Evolutionary conservation across 2,113 vertebrate species (phyloP), one percentile per base, ranked within the genome.

Genomic region (Agelaius phoeniceus): DNA sequence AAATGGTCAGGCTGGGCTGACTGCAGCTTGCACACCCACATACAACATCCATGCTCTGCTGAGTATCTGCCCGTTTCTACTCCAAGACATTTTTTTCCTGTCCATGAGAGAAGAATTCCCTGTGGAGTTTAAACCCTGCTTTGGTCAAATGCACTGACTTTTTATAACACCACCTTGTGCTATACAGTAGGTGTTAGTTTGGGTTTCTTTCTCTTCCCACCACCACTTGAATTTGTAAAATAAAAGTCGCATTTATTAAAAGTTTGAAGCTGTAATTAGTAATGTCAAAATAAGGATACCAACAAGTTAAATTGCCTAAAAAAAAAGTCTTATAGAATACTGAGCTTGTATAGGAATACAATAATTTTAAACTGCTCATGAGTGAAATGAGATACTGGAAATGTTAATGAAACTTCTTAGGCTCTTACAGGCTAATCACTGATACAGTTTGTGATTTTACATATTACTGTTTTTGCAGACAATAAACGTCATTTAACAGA

Each of bases 361-460:
- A 75, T 90, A 57, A 95, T 91, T 95, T 90, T 96, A 87, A 96
- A 96, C 82, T 96, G 86, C 51, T 97, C 96, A 95, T 89, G 97
- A 97, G 91, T 97, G 91, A 97, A 97, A 97, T 96, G 78, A 97
- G 92, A 93, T 93, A 89, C 54, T 84, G 67, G 74, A 93, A 94
- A 77, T 82, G 33, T 95, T 94, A 96, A 97, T 95, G 93, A 86
- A 91, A 93, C 54, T 89, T 92, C 66, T 68, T 71, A 63, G 49
- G 31, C 73, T 95, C 35, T 84, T 85, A 48, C 37, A 87, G 78
- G 78, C 83, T 94, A 96, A 93, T 90, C 90, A 80, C n/a, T 54
- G 96, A 88, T 87, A 96, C 81, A 93, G 93, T 82, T 95, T 85
- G 51, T 92, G 94, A 94, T 96, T 97, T 96, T 89, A 86, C 68